Conservation (phyloP, 2,888 invertebrate genomes). For the Melieria crassipennis region DNA sequence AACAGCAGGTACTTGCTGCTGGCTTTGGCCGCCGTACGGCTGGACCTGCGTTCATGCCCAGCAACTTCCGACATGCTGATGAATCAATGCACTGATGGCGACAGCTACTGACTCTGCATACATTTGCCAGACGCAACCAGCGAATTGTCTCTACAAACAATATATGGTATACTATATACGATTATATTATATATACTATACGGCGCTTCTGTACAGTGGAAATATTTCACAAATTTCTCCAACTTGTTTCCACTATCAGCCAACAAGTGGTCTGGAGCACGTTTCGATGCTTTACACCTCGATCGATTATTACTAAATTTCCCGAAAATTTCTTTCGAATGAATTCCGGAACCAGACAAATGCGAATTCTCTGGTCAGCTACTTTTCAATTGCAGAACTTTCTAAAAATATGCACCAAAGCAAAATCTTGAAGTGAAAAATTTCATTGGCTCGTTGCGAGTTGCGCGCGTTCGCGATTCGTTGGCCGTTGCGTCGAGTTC, state of each 20-base stretch:
- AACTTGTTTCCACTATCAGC: too few species aligned
- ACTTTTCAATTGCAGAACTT: conserved; percentile 23
- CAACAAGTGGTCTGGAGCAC: too few species aligned
- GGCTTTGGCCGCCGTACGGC: not conserved
- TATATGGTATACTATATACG: not conserved
- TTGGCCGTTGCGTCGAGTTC: conserved; percentile 24
- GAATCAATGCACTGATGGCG: not conserved
- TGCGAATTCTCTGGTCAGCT: too few species aligned
- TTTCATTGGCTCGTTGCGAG: not conserved
- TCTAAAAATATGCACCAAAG: conserved; percentile 43
- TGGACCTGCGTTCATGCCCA: conserved; percentile 7
- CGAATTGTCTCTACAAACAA: not conserved
- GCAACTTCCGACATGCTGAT: conserved; percentile 6
- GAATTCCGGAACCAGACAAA: too few species aligned
- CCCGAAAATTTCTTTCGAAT: too few species aligned
- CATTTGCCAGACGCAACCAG: conserved; percentile 29
- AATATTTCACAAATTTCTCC: too few species aligned
- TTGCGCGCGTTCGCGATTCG: conserved; percentile 2
- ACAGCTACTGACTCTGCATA: not conserved
- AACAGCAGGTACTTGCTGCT: conserved; percentile 40
- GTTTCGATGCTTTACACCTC: too few species aligned
- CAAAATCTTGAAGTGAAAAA: not conserved
- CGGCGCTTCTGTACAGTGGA: too few species aligned
- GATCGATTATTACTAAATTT: too few species aligned
- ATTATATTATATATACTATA: not conserved